Percentiles rank a stretch among this genome's conserved stretches.
Evolutionary conservation across 2,888 invertebrate genomes (phyloP).

Genomic region (Anorthoa munda): DNA sequence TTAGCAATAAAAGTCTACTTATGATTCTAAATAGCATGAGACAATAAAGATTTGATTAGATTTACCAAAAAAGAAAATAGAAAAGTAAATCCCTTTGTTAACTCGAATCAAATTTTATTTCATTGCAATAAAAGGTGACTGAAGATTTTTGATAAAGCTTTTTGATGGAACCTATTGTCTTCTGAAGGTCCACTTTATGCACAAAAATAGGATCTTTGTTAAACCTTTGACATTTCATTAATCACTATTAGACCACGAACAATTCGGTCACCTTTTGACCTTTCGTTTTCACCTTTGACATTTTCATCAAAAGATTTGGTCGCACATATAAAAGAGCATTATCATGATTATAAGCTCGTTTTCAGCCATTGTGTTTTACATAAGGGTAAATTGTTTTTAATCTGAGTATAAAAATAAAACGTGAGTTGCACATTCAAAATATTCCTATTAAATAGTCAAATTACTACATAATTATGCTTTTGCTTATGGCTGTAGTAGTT

Average conservation of each 20-base stretch:
- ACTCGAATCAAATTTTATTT: conserved; percentile 7
- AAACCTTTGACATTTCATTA: conserved; percentile 50
- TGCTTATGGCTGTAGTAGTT: not conserved
- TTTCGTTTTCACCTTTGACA: conserved; percentile 38
- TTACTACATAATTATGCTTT: not conserved
- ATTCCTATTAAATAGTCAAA: not conserved
- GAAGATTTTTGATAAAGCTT: conserved; percentile 32
- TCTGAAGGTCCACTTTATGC: conserved; percentile 41
- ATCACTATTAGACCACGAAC: conserved; percentile 40
- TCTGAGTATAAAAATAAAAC: not conserved
- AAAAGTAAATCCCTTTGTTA: conserved; percentile 10
- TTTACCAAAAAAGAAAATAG: conserved; percentile 6
- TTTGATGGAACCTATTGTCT: conserved; percentile 45
- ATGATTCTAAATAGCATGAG: not conserved
- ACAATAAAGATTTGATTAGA: conserved; percentile 3
- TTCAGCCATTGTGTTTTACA: conserved; percentile 17
- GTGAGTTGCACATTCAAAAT: not conserved
- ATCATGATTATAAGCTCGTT: conserved; percentile 30
- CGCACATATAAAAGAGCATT: conserved; percentile 34
- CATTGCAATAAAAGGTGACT: conserved; percentile 21
- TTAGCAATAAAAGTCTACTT: not conserved
- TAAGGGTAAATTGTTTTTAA: not conserved
- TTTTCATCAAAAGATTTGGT: conserved; percentile 38
- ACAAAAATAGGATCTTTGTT: conserved; percentile 43
- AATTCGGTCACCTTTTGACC: conserved; percentile 42